Evolutionary conservation across 2,888 invertebrate species (phyloP), one percentile per base, ranked within the genome.

Genomic region (Callyntrura guangdongensis): DNA sequence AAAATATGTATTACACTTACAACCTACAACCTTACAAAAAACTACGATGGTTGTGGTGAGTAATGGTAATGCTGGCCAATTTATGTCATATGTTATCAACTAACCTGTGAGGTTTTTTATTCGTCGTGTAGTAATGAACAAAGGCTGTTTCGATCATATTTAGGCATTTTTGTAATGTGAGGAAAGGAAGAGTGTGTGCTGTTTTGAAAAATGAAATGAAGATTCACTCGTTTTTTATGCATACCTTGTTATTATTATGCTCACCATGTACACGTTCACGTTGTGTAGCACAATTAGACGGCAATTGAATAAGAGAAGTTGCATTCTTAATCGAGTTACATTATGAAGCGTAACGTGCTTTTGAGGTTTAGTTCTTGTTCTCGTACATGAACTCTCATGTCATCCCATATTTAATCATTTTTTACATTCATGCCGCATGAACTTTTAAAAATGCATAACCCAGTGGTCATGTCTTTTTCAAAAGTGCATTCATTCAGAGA

Each of bases 241-340:
- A 59, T 1, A 64, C 27, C 0, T 9, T 11, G 14, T 49, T 53
- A 72, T 84, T 53, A 84, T 56, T 72, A 85, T 85, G 84, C 72
- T 47, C 22, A n/a, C 27, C 72, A 72, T 72, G 72, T 17, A 36
- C 81, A 8, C 36, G 27, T 25, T 11, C 12, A 67, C n/a, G 36
- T 4, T 36, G 36, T 36, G 3, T 36, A 36, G 69, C 53, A n/a
- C 14, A 69, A 69, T 56, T 56, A 64, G 20, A 47, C 45, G 45
- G 12, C 49, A 84, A 69, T 69, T 22, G 36, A 20, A 22, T 22
- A 25, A 25, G 22, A 17, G 25, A 49, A 17, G 25, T 49, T 67
- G 83, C n/a, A 67, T 69, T 53, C 72, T 85, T 82, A 85, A 85
- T 69, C 69, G 64, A 72, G 53, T 20, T n/a, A 47, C 64, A 85